phyloP scores from a whole-genome alignment of 2,113 vertebrate species.

The Hippocampus mohnikei region DNA sequence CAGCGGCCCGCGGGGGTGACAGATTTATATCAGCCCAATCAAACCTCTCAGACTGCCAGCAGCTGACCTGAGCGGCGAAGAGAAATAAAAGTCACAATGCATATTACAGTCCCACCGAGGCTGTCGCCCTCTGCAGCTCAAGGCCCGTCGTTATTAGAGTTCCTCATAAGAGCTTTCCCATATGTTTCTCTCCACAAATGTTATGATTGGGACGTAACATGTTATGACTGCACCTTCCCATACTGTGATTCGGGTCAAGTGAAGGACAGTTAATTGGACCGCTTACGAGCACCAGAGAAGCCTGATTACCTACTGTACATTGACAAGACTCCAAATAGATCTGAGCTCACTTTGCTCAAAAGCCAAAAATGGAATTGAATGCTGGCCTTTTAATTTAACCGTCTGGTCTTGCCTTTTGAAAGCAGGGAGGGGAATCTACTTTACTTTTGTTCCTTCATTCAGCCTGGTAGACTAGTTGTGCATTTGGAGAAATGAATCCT shows the following conservation, averaged over 20 bases:
- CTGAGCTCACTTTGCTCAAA: constrained; percentile 37
- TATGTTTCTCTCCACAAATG: constrained; percentile 67
- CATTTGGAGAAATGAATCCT: background rate
- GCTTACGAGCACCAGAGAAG: constrained; percentile 25
- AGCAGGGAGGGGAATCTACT: background rate
- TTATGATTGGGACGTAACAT: constrained; percentile 63
- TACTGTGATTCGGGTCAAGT: constrained; percentile 56
- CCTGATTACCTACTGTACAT: constrained; percentile 18
- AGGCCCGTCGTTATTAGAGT: constrained; percentile 56
- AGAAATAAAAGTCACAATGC: constrained; percentile 60
- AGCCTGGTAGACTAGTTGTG: background rate
- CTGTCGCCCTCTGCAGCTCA: constrained; percentile 43
- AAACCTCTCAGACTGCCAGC: constrained; percentile 54
- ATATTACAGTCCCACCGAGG: constrained; percentile 57
- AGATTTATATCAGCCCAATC: constrained; percentile 59
- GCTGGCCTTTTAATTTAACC: constrained; percentile 4
- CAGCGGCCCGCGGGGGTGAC: constrained; percentile 49
- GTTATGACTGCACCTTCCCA: constrained; percentile 66
- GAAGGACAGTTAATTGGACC: constrained; percentile 35
- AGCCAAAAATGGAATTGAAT: constrained; percentile 18
- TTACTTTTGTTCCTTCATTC: background rate
- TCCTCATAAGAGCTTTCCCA: constrained; percentile 59
- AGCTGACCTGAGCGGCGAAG: constrained; percentile 52
- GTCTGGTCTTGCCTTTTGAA: constrained; percentile 3
- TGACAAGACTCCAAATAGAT: constrained; percentile 41